These are phyloP conservation scores for Coenobita brevimanus DNA, from an alignment of 1,140 invertebrate genomes.

Conservation along the genomic window DNA sequence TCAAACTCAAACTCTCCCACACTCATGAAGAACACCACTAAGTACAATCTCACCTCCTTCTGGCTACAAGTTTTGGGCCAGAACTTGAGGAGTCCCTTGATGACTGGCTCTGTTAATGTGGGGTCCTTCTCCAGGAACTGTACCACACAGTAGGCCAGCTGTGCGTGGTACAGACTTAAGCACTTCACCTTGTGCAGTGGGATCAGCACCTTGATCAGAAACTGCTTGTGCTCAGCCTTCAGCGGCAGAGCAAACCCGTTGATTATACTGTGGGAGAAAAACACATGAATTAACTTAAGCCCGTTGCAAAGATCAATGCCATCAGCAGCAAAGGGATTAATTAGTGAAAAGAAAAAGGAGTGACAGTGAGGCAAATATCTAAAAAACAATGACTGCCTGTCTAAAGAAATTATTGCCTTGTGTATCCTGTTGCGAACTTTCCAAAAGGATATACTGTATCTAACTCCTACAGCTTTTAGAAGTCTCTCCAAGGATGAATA, in stretches of 20 bases:
- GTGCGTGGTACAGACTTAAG: constrained; percentile 91
- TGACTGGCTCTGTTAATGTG: constrained; percentile 95
- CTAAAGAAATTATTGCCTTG: no score
- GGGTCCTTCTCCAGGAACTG: constrained; percentile 99
- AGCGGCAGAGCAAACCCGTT: constrained; percentile 98
- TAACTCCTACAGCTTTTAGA: no score
- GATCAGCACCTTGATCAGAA: constrained; percentile 97
- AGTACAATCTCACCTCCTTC: constrained; percentile 84
- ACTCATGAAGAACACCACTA: no score
- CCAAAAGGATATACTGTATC: not conserved
- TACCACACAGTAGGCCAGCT: constrained; percentile 99
- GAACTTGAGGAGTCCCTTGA: constrained; percentile 96
- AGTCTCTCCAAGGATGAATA: no score
- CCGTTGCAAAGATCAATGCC: no score
- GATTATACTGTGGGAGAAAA: constrained; percentile 85
- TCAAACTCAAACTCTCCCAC: no score
- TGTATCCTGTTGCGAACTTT: not conserved
- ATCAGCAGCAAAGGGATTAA: no score
- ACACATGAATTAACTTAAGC: not conserved
- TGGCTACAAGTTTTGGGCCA: constrained; percentile 99
- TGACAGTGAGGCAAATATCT: not conserved
- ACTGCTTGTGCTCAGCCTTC: constrained; percentile 98
- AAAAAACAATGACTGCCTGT: no score
- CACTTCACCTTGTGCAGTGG: constrained; percentile 98
- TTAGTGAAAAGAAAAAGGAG: no score